Percentiles rank a stretch among this genome's conserved stretches.
These are phyloP conservation scores for Heliothis peltigera DNA, from an alignment of 2,888 invertebrate species.

Conservation along the genomic window DNA sequence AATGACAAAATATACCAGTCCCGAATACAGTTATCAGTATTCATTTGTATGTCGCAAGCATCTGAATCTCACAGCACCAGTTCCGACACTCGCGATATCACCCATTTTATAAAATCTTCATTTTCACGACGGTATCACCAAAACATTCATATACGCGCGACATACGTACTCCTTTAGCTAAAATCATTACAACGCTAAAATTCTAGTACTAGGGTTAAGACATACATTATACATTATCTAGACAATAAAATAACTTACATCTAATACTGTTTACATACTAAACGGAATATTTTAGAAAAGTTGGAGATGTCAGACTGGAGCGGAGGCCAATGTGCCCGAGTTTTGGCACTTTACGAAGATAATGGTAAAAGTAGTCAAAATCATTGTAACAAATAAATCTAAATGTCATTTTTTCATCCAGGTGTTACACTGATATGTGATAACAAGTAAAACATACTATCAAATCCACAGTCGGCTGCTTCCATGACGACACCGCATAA, in stretches of 20 bases:
- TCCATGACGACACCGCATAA: slow-evolving; percentile 42
- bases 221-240: slow-evolving; percentile 85
- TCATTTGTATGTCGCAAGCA: slow-evolving; percentile 84
- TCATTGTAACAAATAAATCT: slow-evolving; percentile 28
- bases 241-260: slow-evolving; percentile 86
- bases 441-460: slow-evolving; percentile 49
- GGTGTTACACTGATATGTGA: slow-evolving; percentile 58
- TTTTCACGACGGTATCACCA: slow-evolving; percentile 62
- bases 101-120: slow-evolving; percentile 64
- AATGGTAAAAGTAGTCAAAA: slow-evolving; percentile 36
- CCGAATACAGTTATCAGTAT: slow-evolving; percentile 76
- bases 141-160: slow-evolving; percentile 85
- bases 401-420: slow-evolving; percentile 26
- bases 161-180: slow-evolving; percentile 84
- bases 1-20: slow-evolving; percentile 78
- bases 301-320: slow-evolving; percentile 68
- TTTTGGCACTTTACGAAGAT: slow-evolving; percentile 78
- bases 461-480: slow-evolving; percentile 30
- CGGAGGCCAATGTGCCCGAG: slow-evolving; percentile 68
- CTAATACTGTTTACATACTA: slow-evolving; percentile 85
- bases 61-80: slow-evolving; percentile 88
- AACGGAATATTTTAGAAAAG: slow-evolving; percentile 80
- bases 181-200: slow-evolving; percentile 81
- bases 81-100: slow-evolving; percentile 73
- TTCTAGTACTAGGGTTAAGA: slow-evolving; percentile 84